Conservation (phyloP, 92 coral and sea anemone genomes). For the Porites evermanni region DNA sequence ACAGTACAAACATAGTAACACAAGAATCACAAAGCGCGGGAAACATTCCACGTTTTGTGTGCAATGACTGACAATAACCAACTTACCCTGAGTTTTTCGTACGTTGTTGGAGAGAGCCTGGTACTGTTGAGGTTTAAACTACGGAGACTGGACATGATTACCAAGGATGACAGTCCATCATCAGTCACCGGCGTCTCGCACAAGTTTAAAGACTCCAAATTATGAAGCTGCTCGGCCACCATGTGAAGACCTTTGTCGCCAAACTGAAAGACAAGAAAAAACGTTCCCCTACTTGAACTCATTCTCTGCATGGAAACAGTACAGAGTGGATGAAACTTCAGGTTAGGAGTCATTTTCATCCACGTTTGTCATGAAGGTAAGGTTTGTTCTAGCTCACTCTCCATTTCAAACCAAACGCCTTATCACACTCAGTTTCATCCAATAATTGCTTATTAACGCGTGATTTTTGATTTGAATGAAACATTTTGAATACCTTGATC, state of each 20-base stretch:
- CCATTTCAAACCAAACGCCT: too few relatives aligned
- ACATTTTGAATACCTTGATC: too few relatives aligned
- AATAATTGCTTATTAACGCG: too few relatives aligned
- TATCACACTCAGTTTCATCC: too few relatives aligned
- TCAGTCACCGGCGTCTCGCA: conserved; percentile 99
- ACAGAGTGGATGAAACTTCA: not conserved
- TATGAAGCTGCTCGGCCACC: conserved; percentile 96
- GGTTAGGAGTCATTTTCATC: not conserved
- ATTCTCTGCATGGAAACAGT: not conserved
- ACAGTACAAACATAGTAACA: too few relatives aligned
- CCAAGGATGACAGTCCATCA: conserved; percentile 89
- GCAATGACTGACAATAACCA: not conserved
- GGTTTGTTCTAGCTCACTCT: too few relatives aligned
- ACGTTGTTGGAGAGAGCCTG: conserved; percentile 88
- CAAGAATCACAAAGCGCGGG: too few relatives aligned
- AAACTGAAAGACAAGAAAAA: conserved; percentile 66
- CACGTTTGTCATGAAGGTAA: too few relatives aligned
- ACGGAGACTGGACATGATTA: conserved; percentile 93
- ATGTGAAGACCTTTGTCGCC: conserved; percentile 95
- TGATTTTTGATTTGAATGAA: too few relatives aligned
- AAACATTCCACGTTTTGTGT: too few relatives aligned
- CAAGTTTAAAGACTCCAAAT: conserved; percentile 92
- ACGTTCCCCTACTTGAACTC: not conserved
- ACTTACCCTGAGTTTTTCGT: conserved; percentile 90
- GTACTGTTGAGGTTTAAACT: conserved; percentile 94